Conservation (phyloP, 2,797 vertebrate genomes). For the Sciaenops ocellatus region DNA sequence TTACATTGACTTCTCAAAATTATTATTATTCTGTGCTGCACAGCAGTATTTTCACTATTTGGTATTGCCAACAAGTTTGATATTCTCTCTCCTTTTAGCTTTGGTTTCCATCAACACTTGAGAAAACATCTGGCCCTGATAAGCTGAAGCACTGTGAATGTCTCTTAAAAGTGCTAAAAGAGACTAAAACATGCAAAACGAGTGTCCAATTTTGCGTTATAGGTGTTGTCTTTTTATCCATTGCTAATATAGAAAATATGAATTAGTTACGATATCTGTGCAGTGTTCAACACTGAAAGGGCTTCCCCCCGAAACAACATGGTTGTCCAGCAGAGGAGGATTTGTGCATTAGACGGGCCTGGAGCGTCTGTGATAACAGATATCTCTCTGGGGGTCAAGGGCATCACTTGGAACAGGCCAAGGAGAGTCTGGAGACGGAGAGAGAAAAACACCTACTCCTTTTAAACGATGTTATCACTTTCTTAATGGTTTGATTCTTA, state of each 20-base stretch:
- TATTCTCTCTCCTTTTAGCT: too few relatives aligned
- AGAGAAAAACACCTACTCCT: background rate
- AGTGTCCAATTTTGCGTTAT: background rate
- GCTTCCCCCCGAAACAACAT: conserved; percentile 5
- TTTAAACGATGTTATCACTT: background rate
- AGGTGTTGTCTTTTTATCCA: background rate
- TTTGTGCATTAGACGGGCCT: conserved; percentile 50
- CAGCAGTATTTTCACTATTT: too few relatives aligned
- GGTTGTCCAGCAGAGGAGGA: conserved; percentile 42
- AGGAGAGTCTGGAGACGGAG: conserved; percentile 15
- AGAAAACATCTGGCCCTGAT: background rate
- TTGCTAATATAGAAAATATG: background rate
- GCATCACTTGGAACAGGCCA: conserved; percentile 32
- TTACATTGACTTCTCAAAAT: background rate
- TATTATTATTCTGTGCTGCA: background rate
- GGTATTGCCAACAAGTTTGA: too few relatives aligned
- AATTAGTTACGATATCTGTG: background rate
- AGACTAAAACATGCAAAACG: background rate
- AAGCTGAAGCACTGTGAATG: background rate
- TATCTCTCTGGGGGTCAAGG: conserved; percentile 42
- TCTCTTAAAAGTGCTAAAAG: background rate
- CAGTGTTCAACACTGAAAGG: background rate
- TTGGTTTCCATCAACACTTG: too few relatives aligned
- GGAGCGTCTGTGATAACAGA: conserved; percentile 49
- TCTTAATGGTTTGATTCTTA: conserved; percentile 14